Evolutionary conservation across 2,797 vertebrate genomes (phyloP), one percentile per base, ranked within the genome.

Genomic region (Lemur catta): DNA sequence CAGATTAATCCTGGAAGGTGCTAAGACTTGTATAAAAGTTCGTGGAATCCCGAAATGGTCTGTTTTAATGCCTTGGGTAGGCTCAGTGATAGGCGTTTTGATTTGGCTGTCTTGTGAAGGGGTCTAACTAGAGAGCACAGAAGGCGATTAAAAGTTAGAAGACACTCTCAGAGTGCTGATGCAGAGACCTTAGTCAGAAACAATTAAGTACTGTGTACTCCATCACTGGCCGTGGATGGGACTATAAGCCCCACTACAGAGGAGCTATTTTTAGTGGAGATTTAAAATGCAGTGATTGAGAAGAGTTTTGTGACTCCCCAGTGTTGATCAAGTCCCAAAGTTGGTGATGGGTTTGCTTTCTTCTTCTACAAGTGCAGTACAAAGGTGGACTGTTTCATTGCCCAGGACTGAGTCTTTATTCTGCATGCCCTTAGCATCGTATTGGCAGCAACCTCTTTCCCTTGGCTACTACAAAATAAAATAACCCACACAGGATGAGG

Each of bases 21-120:
- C 38, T 84, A 80, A 95, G 0, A 71, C 33, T 69, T 55, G 0
- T 84, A 15, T 26, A 89, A 97, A 98, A 98, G 97, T 98, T 98
- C 55, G n/a, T 79, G 61, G 82, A 95, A 35, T 96, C 22, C n/a
- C 43, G 17, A 79, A 67, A 35, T 72, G 30, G 22, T 7, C n/a
- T 76, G 79, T 30, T 35, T 93, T 85, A 52, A 63, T 11, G 8
- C 89, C n/a, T 69, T 10, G n/a, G 48, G 20, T 24, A 57, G 75
- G 46, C 59, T 52, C 13, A 10, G 72, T 3, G 61, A 30, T 50
- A 57, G 69, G 72, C 57, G 63, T 71, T 84, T 95, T n/a, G 71
- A 14, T 55, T n/a, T 24, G 52, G 38, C 35, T 78, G 20, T 67
- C 71, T 22, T 69, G 61, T 41, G 88, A 63, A 18, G 22, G 52